These are phyloP conservation scores for Lomographa bimaculata DNA, from an alignment of 2,888 invertebrate species.

Conservation along the genomic window DNA sequence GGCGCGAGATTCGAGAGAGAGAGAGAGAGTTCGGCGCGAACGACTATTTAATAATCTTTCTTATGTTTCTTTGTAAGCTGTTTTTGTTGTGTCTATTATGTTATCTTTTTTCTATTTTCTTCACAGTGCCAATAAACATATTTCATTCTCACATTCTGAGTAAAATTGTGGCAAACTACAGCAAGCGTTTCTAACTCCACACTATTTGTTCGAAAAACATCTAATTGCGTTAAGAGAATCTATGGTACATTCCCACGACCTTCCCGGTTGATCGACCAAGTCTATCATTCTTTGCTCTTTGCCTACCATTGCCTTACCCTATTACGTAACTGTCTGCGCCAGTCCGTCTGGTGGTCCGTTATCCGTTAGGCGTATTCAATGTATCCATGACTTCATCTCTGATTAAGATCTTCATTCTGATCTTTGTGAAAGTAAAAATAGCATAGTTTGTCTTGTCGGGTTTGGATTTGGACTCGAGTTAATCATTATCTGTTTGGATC, in stretches of 20 bases:
- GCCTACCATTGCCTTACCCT: slow-evolving; percentile 23
- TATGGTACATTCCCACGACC: slow-evolving; percentile 45
- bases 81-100: too few relatives aligned
- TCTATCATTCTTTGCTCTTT: slow-evolving; percentile 33
- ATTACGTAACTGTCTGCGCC: slow-evolving; percentile 39
- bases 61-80: too few relatives aligned
- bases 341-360: slow-evolving; percentile 38
- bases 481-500: neutral
- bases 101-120: too few relatives aligned
- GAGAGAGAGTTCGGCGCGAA: too few relatives aligned
- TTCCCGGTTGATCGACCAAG: slow-evolving; percentile 46
- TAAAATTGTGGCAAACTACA: too few relatives aligned
- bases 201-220: too few relatives aligned
- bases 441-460: slow-evolving; percentile 2
- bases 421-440: slow-evolving; percentile 13
- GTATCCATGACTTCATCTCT: slow-evolving; percentile 8
- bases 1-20: too few relatives aligned
- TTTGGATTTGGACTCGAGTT: neutral
- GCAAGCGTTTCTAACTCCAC: too few relatives aligned
- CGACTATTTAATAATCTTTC: too few relatives aligned
- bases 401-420: slow-evolving; percentile 11
- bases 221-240: slow-evolving; percentile 6
- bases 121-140: too few relatives aligned
- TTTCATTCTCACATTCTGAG: too few relatives aligned
- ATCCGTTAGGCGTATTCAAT: slow-evolving; percentile 37